Evolutionary conservation across 2,888 invertebrate species (phyloP).

Genomic region (Abscondita cerata): DNA sequence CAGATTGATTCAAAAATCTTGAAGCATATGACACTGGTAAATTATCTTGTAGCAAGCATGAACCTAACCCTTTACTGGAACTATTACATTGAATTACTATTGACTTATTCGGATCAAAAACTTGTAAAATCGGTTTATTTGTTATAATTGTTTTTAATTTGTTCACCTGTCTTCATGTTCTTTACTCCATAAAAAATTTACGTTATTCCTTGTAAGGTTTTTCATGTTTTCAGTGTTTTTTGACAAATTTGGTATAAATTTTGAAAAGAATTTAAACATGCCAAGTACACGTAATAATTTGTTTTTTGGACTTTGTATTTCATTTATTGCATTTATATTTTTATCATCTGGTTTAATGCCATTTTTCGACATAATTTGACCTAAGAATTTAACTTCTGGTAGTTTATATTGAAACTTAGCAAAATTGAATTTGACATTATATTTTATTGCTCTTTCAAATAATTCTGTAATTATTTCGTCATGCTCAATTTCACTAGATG

Average conservation of each 20-base stretch:
- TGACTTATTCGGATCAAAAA: conserved; percentile 1
- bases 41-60: conserved; percentile 40
- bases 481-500: too few relatives aligned
- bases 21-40: conserved; percentile 33
- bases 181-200: background rate
- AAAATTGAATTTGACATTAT: too few relatives aligned
- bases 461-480: too few relatives aligned
- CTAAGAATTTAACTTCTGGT: background rate
- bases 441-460: too few relatives aligned
- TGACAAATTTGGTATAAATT: background rate
- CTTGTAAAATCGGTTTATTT: conserved; percentile 2
- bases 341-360: conserved; percentile 12
- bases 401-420: too few relatives aligned
- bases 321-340: too few relatives aligned
- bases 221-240: background rate
- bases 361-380: conserved; percentile 24
- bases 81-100: conserved; percentile 36
- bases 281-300: background rate
- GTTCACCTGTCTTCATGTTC: background rate
- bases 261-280: background rate
- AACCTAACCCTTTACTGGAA: conserved; percentile 40
- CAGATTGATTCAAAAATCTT: background rate
- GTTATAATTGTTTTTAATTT: background rate
- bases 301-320: background rate
- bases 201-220: background rate